Percentiles rank a stretch among this genome's conserved stretches.
Evolutionary conservation across 1,140 invertebrate genomes (phyloP).

Genomic region (Hypothenemus hampei): DNA sequence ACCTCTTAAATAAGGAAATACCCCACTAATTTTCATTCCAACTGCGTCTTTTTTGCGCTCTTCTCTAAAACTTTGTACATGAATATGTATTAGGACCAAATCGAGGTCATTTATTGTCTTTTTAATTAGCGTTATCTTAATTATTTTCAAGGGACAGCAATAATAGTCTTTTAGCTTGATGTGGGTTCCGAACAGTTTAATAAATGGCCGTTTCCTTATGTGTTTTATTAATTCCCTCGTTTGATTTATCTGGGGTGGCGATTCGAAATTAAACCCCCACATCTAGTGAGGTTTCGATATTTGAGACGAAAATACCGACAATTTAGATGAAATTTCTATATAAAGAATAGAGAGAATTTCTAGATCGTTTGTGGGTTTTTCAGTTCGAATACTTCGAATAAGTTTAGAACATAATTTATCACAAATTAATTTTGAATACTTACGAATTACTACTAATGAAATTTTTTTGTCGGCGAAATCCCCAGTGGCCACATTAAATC

Average conservation of each 20-base stretch:
- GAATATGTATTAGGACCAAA: too few species aligned
- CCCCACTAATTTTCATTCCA: too few species aligned
- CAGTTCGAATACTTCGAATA: too few species aligned
- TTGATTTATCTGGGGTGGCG: background rate
- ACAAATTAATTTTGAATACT: conserved; percentile 10
- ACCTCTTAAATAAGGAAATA: too few species aligned
- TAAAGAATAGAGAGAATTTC: background rate
- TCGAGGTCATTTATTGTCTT: too few species aligned
- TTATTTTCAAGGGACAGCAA: too few species aligned
- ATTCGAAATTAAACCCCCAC: background rate
- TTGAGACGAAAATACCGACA: background rate
- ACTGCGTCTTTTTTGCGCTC: too few species aligned
- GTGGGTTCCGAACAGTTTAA: background rate
- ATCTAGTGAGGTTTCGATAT: background rate
- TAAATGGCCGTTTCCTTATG: background rate
- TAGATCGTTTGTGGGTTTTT: too few species aligned
- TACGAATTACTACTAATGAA: conserved; percentile 25
- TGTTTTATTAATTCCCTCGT: background rate
- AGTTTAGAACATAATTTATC: background rate
- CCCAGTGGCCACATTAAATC: conserved; percentile 17
- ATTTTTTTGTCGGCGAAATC: conserved; percentile 15
- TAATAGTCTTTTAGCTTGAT: too few species aligned
- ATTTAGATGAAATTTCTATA: background rate
- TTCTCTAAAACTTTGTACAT: too few species aligned
- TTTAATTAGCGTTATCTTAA: too few species aligned